Conservation (phyloP, 2,797 vertebrate species). For the Centropyge bicolor region DNA sequence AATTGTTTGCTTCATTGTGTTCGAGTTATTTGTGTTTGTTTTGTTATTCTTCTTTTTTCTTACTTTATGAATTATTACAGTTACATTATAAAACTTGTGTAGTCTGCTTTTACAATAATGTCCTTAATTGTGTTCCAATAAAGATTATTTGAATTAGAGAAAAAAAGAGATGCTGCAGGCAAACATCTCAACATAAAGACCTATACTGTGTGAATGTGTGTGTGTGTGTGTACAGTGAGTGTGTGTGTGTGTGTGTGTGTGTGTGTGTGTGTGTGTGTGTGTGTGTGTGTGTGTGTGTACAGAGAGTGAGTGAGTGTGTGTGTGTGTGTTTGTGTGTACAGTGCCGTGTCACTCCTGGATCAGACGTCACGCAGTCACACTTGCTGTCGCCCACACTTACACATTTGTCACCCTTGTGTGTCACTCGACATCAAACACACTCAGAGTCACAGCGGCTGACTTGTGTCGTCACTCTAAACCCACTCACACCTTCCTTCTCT, state of each 20-base stretch:
- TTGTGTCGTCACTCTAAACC: conserved; percentile 16
- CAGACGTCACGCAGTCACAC: conserved; percentile 58
- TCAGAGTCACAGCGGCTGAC: neutral
- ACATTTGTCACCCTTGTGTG: conserved; percentile 38
- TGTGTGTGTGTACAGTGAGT: no score
- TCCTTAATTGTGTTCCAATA: neutral
- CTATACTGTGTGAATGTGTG: conserved; percentile 42
- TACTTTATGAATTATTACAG: neutral
- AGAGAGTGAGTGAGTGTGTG: conserved; percentile 26
- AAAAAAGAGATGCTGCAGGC: neutral
- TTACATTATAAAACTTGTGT: neutral
- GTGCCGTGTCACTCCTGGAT: conserved; percentile 54
- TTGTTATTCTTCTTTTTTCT: no score
- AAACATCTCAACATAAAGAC: conserved; percentile 36
- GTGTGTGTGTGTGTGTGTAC: conserved; percentile 24
- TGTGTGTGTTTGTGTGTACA: conserved; percentile 13
- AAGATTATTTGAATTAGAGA: neutral
- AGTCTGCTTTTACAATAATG: neutral
- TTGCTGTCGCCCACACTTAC: conserved; percentile 21
- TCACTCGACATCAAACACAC: conserved; percentile 20
- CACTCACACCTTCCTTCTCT: conserved; percentile 6
- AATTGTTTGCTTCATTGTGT: no score
- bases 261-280: conserved; percentile 29
- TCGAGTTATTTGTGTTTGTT: no score
- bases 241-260: conserved; percentile 41